A percentile compares a stretch with the other conserved stretches of the same genome.
phyloP scores from a whole-genome alignment of 2,888 invertebrate genomes.

The Drosophila aldrichi region DNA sequence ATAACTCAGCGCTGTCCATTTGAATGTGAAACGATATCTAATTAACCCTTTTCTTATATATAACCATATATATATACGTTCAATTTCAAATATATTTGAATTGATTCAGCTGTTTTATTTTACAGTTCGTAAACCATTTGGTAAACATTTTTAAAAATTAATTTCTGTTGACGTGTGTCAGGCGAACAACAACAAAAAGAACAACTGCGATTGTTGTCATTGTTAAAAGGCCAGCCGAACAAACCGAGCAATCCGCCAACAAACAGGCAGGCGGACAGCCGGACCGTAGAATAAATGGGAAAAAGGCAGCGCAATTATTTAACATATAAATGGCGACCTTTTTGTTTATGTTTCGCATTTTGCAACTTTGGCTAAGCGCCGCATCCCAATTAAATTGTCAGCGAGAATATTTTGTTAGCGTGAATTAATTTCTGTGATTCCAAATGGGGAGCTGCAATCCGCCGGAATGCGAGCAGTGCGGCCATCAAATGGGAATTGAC shows the following conservation, averaged over 20 bases:
- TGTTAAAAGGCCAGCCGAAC: slow-evolving; percentile 26
- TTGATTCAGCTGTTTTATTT: background rate
- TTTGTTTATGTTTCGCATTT: slow-evolving; percentile 23
- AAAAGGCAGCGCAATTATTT: slow-evolving; percentile 68
- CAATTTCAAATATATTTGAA: background rate
- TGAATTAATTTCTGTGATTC: slow-evolving; percentile 69
- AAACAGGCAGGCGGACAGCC: background rate
- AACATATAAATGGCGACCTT: slow-evolving; percentile 53
- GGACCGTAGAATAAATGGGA: slow-evolving; percentile 55
- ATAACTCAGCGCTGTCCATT: background rate
- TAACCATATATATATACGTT: background rate
- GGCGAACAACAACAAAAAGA: slow-evolving; percentile 38
- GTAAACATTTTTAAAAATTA: slow-evolving; percentile 56
- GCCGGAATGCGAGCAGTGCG: slow-evolving; percentile 4
- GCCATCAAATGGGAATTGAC: slow-evolving; percentile 26
- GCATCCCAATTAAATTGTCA: slow-evolving; percentile 71
- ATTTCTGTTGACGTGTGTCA: slow-evolving; percentile 71
- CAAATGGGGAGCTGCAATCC: slow-evolving; percentile 45
- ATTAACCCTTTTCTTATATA: background rate
- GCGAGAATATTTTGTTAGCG: slow-evolving; percentile 54
- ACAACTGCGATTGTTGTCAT: slow-evolving; percentile 45
- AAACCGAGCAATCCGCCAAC: background rate
- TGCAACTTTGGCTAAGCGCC: slow-evolving; percentile 21
- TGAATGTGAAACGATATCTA: background rate
- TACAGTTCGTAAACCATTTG: slow-evolving; percentile 11